Evolutionary conservation across 2,888 invertebrate species (phyloP).

Genomic region (Protodeltote pygarga): DNA sequence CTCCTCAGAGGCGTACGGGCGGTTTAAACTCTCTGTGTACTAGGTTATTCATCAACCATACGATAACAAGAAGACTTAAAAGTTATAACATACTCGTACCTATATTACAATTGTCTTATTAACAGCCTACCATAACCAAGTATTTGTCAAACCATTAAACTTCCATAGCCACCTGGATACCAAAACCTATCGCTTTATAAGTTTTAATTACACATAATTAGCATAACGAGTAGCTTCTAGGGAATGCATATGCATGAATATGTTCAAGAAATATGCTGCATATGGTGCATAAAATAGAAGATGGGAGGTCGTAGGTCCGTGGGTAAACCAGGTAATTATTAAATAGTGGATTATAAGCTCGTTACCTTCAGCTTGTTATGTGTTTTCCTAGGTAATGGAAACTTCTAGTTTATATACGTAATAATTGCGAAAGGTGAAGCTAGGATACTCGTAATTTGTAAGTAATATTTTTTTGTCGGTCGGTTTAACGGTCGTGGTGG

Average conservation of each 20-base stretch:
- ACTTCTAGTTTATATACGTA: too few species aligned
- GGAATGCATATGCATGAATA: constrained; percentile 34
- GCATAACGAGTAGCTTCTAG: constrained; percentile 32
- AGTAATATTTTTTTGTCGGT: neutral
- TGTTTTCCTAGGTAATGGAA: constrained; percentile 1
- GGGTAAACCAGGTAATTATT: constrained; percentile 30
- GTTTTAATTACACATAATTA: constrained; percentile 46
- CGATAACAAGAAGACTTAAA: constrained; percentile 10
- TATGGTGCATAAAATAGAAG: constrained; percentile 24
- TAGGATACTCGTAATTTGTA: too few species aligned
- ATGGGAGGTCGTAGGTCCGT: constrained; percentile 36
- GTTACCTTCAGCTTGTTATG: constrained; percentile 6
- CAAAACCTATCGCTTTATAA: constrained; percentile 34
- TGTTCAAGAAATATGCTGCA: constrained; percentile 26
- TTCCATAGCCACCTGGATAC: constrained; percentile 20
- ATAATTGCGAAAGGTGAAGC: too few species aligned
- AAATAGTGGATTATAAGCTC: constrained; percentile 20
- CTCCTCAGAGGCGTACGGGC: too few species aligned
- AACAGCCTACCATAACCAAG: constrained; percentile 20
- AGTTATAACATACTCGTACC: too few species aligned
- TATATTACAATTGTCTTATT: constrained; percentile 1
- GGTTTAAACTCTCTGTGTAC: too few species aligned
- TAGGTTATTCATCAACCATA: too few species aligned
- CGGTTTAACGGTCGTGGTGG: too few species aligned
- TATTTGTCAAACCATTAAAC: constrained; percentile 31